phyloP scores from a whole-genome alignment of 2,797 vertebrate species.

The Sphaeramia orbicularis region DNA sequence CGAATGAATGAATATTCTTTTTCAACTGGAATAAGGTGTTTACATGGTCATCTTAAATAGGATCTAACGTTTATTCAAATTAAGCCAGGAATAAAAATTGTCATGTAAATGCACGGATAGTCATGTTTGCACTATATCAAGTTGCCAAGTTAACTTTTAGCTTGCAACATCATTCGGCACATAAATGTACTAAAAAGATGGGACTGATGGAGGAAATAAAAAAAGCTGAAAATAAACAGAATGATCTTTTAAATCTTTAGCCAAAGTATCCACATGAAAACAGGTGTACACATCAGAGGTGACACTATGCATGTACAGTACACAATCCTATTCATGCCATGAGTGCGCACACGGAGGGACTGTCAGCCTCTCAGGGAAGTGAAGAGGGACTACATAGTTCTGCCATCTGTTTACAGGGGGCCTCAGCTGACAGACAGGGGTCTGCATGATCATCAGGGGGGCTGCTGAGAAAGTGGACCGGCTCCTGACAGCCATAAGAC shows the following conservation, averaged over 20 bases:
- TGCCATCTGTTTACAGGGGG: slow-evolving; percentile 59
- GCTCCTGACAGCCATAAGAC: slow-evolving; percentile 23
- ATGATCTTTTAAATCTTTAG: not conserved
- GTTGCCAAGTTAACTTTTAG: slow-evolving; percentile 1
- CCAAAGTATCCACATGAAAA: not conserved
- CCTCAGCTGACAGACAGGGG: slow-evolving; percentile 49
- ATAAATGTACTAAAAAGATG: too few species aligned
- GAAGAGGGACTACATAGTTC: slow-evolving; percentile 51
- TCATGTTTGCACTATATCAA: slow-evolving; percentile 19
- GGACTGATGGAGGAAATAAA: too few species aligned
- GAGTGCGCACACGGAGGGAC: slow-evolving; percentile 34
- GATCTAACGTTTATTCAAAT: too few species aligned
- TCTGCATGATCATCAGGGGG: slow-evolving; percentile 21
- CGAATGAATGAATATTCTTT: too few species aligned
- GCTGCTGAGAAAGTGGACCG: slow-evolving; percentile 27
- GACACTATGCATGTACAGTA: slow-evolving; percentile 4
- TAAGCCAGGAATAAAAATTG: too few species aligned
- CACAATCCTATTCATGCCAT: slow-evolving; percentile 40
- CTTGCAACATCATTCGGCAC: not conserved
- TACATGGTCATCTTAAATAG: too few species aligned
- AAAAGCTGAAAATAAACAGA: not conserved
- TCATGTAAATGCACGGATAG: too few species aligned
- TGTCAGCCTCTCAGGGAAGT: slow-evolving; percentile 23
- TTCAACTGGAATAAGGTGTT: too few species aligned
- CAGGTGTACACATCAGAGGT: not conserved